Evolutionary conservation across 1,140 invertebrate species (phyloP), one percentile per base, ranked within the genome.

Genomic region (Calephelis nemesis): DNA sequence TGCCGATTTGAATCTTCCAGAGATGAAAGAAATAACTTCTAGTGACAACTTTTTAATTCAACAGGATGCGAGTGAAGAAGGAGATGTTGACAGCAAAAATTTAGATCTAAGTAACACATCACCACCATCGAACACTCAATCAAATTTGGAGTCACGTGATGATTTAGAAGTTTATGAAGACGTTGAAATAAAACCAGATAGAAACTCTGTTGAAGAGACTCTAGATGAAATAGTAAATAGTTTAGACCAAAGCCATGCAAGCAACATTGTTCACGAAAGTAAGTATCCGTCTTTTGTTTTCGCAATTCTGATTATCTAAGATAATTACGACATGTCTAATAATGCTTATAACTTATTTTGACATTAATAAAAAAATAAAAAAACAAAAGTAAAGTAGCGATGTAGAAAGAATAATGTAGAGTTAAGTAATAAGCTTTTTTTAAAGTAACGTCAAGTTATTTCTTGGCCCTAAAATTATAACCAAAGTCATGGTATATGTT

Each of bases 1-100:
- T 52, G 89, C 89, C 5, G 87, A 91, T 60, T 76, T 90, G 45
- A 88, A 89, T 52, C 74, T 91, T 54, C 82, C 87, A 65, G 81
- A 86, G 72, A 71, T 78, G 12, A 77, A 72, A 62, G 74, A 80
- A 48, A 70, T 65, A 60, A 49, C 65, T 47, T 63, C 63, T 62
- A 66, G 54, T 45, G 19, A 60, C 42, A 30, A 66, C 7, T 69
- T 65, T 63, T 58, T 72, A n/a, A 78, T 62, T 65, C 49, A 71
- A 70, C 75, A 80, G 62, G 65, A 71, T 45, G 65, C 62, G 62
- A 67, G 12, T 13, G 70, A 69, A 67, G 73, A 76, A 58, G 75
- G 77, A 63, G 54, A 78, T 11, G 58, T 74, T 64, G 82, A 81
- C 50, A 45, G 4, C 42, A 75, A 88, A 82, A 83, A 79, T 47